Conservation (phyloP, 1,140 invertebrate species). For the Probaryconus sp. region DNA sequence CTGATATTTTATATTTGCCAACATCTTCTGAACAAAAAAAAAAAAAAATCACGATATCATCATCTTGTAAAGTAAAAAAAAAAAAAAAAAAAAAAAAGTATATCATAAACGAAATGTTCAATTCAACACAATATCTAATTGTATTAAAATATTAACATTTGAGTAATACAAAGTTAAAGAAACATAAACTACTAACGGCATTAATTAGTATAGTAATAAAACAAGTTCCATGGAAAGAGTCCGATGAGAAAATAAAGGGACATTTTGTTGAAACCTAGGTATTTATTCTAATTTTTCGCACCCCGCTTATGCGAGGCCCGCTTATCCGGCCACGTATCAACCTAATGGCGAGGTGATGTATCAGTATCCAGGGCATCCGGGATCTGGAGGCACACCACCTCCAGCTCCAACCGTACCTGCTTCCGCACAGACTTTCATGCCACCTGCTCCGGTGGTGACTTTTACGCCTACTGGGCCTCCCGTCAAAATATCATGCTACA, state of each 20-base stretch:
- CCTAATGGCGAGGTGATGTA: conserved; percentile 79
- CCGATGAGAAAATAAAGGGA: conserved; percentile 38
- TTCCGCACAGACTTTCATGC: conserved; percentile 75
- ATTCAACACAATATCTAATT: no score
- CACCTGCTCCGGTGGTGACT: conserved; percentile 76
- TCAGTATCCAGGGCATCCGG: conserved; percentile 77
- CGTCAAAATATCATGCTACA: conserved; percentile 82
- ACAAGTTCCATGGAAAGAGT: conserved; percentile 14
- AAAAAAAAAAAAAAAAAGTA: no score
- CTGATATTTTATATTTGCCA: no score
- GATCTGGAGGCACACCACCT: conserved; percentile 73
- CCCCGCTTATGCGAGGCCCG: conserved; percentile 74
- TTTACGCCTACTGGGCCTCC: conserved; percentile 74
- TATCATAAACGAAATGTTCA: no score
- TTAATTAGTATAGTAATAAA: neutral
- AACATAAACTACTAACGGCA: no score
- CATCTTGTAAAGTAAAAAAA: no score
- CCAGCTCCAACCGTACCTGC: conserved; percentile 73
- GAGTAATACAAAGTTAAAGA: no score
- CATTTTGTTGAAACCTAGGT: conserved; percentile 58
- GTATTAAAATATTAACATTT: no score
- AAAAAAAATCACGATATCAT: no score
- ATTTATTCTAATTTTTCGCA: conserved; percentile 76
- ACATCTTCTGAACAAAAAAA: no score
- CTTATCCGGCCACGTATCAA: conserved; percentile 74